phyloP scores from a whole-genome alignment of 2,797 vertebrate species.

The Apogon talboti region DNA sequence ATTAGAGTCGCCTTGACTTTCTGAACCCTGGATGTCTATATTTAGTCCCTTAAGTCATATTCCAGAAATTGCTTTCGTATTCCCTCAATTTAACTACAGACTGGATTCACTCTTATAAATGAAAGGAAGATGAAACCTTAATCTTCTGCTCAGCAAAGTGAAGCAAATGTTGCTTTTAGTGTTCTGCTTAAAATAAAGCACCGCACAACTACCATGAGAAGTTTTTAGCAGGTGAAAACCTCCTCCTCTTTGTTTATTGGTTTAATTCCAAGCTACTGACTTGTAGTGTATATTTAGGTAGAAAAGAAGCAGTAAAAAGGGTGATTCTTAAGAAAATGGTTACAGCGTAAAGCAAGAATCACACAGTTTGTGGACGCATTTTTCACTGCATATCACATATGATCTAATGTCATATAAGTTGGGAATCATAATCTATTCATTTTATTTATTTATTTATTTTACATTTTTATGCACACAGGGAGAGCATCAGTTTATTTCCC shows the following conservation, averaged over 20 bases:
- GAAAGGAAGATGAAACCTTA: not conserved
- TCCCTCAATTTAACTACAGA: conserved; percentile 1
- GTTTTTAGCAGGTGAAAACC: not conserved
- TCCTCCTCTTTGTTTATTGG: not conserved
- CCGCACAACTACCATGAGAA: not conserved
- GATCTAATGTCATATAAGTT: too few species aligned
- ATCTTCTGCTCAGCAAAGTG: not conserved
- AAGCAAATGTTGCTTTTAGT: not conserved
- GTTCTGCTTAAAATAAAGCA: not conserved
- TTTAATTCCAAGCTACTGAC: not conserved
- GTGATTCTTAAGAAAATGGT: not conserved
- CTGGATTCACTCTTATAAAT: not conserved
- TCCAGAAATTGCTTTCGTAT: conserved; percentile 7
- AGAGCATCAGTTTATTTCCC: too few species aligned
- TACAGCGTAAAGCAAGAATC: too few species aligned
- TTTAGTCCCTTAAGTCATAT: conserved; percentile 19
- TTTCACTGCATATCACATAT: too few species aligned
- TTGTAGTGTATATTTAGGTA: not conserved
- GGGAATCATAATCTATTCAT: too few species aligned
- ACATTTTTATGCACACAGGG: too few species aligned
- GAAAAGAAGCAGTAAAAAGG: not conserved
- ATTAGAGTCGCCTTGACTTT: conserved; percentile 11
- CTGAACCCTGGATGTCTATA: conserved; percentile 26
- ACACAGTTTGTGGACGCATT: too few species aligned
- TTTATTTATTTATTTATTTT: too few species aligned